phyloP scores from a whole-genome alignment of 2,113 vertebrate species.

The Pelvicachromis taeniatus region DNA sequence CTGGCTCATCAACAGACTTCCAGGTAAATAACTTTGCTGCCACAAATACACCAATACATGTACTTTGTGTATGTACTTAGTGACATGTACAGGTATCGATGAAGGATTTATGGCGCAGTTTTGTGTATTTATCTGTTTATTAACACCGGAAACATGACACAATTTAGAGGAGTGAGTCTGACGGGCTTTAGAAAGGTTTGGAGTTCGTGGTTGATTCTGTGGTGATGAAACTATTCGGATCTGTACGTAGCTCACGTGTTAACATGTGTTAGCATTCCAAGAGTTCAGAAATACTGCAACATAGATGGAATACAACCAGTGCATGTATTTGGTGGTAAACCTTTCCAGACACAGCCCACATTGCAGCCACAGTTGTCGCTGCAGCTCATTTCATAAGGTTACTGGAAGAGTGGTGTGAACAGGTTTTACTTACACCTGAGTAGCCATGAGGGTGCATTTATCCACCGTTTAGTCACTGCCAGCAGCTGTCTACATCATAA shows the following conservation, averaged over 20 bases:
- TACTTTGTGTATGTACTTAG: not conserved
- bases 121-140: not conserved
- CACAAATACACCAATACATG: not conserved
- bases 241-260: not conserved
- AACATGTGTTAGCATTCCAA: not conserved
- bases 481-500: not conserved
- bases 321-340: not conserved
- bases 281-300: not conserved
- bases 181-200: not conserved
- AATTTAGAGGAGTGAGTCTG: not conserved
- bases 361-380: not conserved
- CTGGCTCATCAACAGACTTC: conserved; percentile 95
- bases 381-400: not conserved
- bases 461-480: not conserved
- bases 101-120: not conserved
- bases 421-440: not conserved
- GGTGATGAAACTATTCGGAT: not conserved
- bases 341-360: not conserved
- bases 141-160: not conserved
- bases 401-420: not conserved
- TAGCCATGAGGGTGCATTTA: not conserved
- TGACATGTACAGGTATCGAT: not conserved
- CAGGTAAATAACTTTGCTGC: conserved; percentile 72
- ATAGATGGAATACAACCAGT: not conserved
- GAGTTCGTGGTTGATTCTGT: not conserved